Base-by-base conservation (phyloP, 1,140 invertebrate genomes). In the Anadara kagoshimensis region DNA sequence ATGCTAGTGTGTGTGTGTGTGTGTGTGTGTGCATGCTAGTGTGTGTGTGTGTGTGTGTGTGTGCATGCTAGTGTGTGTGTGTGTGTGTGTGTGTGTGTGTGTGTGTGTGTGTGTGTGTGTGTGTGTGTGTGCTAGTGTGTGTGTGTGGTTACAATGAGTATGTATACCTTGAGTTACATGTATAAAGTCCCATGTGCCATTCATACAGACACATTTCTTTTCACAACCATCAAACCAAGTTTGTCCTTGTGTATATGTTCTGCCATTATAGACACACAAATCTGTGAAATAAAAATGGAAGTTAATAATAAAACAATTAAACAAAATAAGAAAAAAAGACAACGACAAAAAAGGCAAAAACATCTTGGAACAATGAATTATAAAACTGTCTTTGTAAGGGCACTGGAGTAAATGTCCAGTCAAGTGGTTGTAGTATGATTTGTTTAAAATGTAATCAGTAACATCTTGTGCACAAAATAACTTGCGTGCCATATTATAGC, bases 151-250 rank as follows among this genome's bases (percentile, higher is more conserved):
- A 36, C 29, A 36, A 36, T 3, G 29, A 36, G 2, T 7, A 36
- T 36, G 29, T 36, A 36, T 24, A 81, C 79, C 57, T 76, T 57
- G 59, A 65, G 51, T 69, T 66, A 54, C 81, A 83, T 47, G 74
- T 73, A 57, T 78, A 80, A 24, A 73, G 73, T 49, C 81, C 81
- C 53, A 70, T 75, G 22, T 61, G 20, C 73, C 74, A 65, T 80
- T 71, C 36, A 75, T 75, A 68, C 81, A 83, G 14, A 73, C 66
- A 62, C 81, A 83, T 18, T 62, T 61, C 59, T 69, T 66, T 44
- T 78, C 76, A 73, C 81, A 83, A 20, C 71, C 72, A 44, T 75
- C 61, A 45, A 68, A 64, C 81, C 81, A 83, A 8, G 72, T 69
- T 57, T 80, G 65, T 45, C 76, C 78, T 29, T 77, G 76, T 20